phyloP scores from a whole-genome alignment of 2,113 vertebrate genomes.

The Fukomys damarensis region DNA sequence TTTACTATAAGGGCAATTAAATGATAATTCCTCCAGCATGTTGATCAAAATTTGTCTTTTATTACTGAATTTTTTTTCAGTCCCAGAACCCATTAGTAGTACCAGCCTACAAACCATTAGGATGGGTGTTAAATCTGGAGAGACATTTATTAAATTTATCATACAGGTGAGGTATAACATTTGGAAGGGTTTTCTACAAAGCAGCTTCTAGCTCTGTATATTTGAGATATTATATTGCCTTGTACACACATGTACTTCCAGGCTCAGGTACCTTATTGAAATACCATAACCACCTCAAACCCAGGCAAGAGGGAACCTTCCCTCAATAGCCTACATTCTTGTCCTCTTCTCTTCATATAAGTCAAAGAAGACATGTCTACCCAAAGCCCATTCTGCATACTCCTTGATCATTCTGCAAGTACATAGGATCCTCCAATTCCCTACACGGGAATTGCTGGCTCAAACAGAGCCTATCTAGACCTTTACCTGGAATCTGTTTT shows the following conservation, averaged over 20 bases:
- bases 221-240: background rate
- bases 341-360: background rate
- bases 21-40: background rate
- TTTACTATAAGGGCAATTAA: conserved; percentile 21
- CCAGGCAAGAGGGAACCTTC: background rate
- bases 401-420: background rate
- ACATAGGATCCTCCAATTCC: background rate
- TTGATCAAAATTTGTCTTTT: conserved; percentile 18
- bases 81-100: conserved; percentile 12
- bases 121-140: background rate
- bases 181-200: conserved; percentile 10
- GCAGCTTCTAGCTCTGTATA: background rate
- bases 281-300: background rate
- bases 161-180: background rate
- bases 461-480: background rate
- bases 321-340: background rate
- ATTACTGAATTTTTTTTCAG: background rate
- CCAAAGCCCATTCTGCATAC: background rate
- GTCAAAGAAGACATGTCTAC: background rate
- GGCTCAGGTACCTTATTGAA: background rate
- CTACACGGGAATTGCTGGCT: background rate
- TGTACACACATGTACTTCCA: background rate
- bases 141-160: conserved; percentile 1
- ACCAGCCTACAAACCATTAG: background rate
- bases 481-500: background rate